A percentile compares a stretch with the other conserved stretches of the same genome.
phyloP scores from a whole-genome alignment of 2,113 vertebrate genomes.

The Theristicus caerulescens region DNA sequence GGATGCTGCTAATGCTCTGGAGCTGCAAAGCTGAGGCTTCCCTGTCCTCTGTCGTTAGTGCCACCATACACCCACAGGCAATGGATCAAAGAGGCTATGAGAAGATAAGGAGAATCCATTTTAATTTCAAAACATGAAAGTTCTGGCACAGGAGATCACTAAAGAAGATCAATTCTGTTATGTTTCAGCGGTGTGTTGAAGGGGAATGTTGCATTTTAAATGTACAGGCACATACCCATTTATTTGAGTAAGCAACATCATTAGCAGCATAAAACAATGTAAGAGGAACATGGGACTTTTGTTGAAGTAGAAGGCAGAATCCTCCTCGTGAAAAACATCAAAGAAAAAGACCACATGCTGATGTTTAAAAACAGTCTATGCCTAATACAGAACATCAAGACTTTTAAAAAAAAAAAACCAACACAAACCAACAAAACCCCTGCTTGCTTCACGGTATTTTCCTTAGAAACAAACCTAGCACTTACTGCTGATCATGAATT shows the following conservation, averaged over 20 bases:
- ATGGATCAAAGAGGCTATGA: constrained; percentile 65
- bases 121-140: constrained; percentile 66
- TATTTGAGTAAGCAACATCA: constrained; percentile 15
- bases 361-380: constrained; percentile 42
- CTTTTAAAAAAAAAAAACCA: neutral
- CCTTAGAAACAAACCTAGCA: neutral
- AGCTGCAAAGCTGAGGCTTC: constrained; percentile 53
- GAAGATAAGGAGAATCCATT: constrained; percentile 72
- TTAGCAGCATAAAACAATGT: constrained; percentile 1
- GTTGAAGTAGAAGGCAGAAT: constrained; percentile 47
- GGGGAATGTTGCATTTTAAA: constrained; percentile 15
- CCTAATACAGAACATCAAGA: constrained; percentile 30
- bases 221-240: neutral
- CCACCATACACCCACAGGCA: constrained; percentile 48
- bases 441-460: neutral
- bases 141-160: constrained; percentile 60
- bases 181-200: neutral
- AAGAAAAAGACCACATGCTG: constrained; percentile 56
- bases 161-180: constrained; percentile 13
- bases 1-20: neutral
- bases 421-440: neutral
- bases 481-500: neutral
- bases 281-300: neutral
- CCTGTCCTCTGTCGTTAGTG: constrained; percentile 33
- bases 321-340: constrained; percentile 33